Conservation (phyloP, 2,888 invertebrate species). For the Rhagonycha fulva region DNA sequence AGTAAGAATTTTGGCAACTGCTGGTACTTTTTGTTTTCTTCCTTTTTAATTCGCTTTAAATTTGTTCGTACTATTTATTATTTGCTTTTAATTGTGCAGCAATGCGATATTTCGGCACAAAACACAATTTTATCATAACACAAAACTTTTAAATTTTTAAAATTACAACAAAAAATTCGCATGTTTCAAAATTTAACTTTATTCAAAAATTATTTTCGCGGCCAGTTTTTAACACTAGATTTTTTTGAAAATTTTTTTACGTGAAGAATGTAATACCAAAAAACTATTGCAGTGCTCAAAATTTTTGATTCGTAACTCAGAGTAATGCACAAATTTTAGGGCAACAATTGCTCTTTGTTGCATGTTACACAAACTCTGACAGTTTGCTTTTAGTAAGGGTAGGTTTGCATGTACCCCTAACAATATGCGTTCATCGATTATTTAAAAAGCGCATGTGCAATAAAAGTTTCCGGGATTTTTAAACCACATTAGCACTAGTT, state of each 20-base stretch:
- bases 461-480: constrained; percentile 27
- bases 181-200: not conserved
- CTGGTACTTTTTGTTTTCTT: constrained; percentile 34
- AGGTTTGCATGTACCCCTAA: constrained; percentile 43
- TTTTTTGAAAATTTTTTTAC: not conserved
- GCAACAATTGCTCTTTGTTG: constrained; percentile 40
- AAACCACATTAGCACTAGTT: constrained; percentile 10
- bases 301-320: not conserved
- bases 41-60: constrained; percentile 26
- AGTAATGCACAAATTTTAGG: constrained; percentile 13
- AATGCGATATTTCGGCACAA: not conserved
- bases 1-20: constrained; percentile 45
- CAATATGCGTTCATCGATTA: constrained; percentile 34
- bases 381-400: constrained; percentile 43
- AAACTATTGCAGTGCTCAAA: not conserved
- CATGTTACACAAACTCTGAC: constrained; percentile 41
- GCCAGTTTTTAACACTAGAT: not conserved
- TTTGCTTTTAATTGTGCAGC: constrained; percentile 12
- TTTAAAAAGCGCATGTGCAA: constrained; percentile 28
- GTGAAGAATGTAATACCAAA: not conserved
- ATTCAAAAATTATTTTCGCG: not conserved
- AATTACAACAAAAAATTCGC: not conserved
- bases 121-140: not conserved
- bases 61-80: constrained; percentile 18
- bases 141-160: not conserved